Evolutionary conservation across 2,113 vertebrate species (phyloP).

Genomic region (Rostratula benghalensis): DNA sequence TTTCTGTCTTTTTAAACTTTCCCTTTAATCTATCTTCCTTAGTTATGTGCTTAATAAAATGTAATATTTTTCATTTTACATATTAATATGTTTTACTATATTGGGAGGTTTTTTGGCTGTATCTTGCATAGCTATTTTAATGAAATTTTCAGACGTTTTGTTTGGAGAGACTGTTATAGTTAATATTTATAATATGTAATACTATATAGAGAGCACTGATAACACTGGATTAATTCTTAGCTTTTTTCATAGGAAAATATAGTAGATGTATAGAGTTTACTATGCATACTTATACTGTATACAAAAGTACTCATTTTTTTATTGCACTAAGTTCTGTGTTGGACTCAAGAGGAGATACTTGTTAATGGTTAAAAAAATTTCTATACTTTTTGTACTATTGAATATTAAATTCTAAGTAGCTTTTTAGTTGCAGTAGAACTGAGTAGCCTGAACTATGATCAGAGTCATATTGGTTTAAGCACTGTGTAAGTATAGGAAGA

Average conservation of each 20-base stretch:
- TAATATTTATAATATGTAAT: neutral
- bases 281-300: neutral
- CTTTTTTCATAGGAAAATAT: neutral
- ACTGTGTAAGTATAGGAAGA: neutral
- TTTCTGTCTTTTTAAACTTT: neutral
- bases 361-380: neutral
- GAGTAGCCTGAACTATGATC: neutral
- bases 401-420: neutral
- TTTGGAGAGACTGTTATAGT: neutral
- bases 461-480: neutral
- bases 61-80: neutral
- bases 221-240: neutral
- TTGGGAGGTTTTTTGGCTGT: too few relatives aligned
- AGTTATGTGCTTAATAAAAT: neutral
- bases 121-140: neutral
- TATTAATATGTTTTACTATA: neutral
- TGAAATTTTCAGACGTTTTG: neutral
- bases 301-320: neutral
- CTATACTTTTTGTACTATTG: neutral
- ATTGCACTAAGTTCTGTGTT: neutral
- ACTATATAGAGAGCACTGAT: neutral
- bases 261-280: neutral
- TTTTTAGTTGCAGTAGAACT: neutral
- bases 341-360: neutral
- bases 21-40: neutral